Conservation (phyloP, 2,797 vertebrate genomes). For the Parauchenoglanis punctatus region DNA sequence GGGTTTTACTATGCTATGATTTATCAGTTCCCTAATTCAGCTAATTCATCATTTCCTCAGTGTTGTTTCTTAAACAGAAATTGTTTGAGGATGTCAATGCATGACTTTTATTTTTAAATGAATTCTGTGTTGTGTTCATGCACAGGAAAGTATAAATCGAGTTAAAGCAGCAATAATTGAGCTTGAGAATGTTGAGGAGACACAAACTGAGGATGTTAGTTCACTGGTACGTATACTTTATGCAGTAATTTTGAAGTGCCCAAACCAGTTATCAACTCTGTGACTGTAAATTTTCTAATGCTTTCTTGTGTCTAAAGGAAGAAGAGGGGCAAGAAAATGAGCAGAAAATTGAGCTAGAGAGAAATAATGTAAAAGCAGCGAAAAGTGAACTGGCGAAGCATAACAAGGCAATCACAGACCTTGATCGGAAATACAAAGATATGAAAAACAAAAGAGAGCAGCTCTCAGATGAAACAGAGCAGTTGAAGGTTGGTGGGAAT, state of each 20-base stretch:
- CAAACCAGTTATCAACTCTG: background rate
- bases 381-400: constrained; percentile 50
- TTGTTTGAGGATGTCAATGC: background rate
- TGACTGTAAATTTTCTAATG: background rate
- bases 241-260: background rate
- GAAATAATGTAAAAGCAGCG: constrained; percentile 48
- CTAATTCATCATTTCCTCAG: background rate
- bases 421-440: constrained; percentile 43
- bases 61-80: background rate
- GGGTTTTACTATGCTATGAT: background rate
- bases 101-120: background rate
- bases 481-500: constrained; percentile 52
- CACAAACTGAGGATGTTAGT: constrained; percentile 57
- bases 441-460: constrained; percentile 52
- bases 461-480: constrained; percentile 53
- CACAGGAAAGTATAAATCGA: constrained; percentile 55
- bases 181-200: constrained; percentile 60
- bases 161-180: constrained; percentile 58
- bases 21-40: background rate
- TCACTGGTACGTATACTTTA: constrained; percentile 53
- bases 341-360: constrained; percentile 60
- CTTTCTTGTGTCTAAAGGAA: constrained; percentile 48
- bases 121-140: constrained; percentile 15
- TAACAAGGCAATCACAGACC: constrained; percentile 31
- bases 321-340: constrained; percentile 58